phyloP scores from a whole-genome alignment of 1,140 invertebrate species.

The Bradysia coprophila region DNA sequence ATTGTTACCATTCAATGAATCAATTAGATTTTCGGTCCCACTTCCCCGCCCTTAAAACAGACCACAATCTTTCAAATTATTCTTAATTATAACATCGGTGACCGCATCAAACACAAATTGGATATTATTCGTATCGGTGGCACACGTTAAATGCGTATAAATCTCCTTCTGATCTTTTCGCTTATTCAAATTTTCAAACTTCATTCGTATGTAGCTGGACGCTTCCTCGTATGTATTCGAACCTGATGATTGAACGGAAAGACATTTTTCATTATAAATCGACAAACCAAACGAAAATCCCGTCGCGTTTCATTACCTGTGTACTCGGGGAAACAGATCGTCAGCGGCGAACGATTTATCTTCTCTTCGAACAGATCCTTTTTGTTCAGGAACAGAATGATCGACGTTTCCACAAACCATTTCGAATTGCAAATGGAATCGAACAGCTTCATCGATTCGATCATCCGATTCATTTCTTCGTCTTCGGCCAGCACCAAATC shows the following conservation, averaged over 20 bases:
- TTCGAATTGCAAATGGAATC: constrained; percentile 96
- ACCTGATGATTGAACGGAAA: constrained; percentile 30
- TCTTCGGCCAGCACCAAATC: constrained; percentile 92
- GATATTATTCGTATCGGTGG: constrained; percentile 81
- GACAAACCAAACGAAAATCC: constrained; percentile 2
- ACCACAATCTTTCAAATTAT: constrained; percentile 85
- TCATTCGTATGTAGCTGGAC: constrained; percentile 70
- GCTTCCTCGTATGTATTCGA: constrained; percentile 72
- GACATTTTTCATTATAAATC: constrained; percentile 3
- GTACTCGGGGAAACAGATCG: constrained; percentile 90
- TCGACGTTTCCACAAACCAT: constrained; percentile 96
- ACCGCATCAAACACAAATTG: constrained; percentile 85
- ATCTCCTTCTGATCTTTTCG: constrained; percentile 76
- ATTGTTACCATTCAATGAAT: no score
- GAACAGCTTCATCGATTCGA: constrained; percentile 88
- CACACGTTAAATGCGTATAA: constrained; percentile 83
- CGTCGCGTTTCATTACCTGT: constrained; percentile 34
- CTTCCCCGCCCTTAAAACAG: no score
- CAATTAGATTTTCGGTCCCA: no score
- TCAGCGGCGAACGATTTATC: constrained; percentile 76
- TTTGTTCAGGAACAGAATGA: constrained; percentile 92
- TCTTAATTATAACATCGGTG: constrained; percentile 85
- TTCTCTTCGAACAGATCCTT: constrained; percentile 94
- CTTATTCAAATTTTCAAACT: constrained; percentile 79
- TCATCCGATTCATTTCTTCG: constrained; percentile 83